These are phyloP conservation scores for Trachelus troglodyta DNA, from an alignment of 2,888 invertebrate species.

Conservation along the genomic window DNA sequence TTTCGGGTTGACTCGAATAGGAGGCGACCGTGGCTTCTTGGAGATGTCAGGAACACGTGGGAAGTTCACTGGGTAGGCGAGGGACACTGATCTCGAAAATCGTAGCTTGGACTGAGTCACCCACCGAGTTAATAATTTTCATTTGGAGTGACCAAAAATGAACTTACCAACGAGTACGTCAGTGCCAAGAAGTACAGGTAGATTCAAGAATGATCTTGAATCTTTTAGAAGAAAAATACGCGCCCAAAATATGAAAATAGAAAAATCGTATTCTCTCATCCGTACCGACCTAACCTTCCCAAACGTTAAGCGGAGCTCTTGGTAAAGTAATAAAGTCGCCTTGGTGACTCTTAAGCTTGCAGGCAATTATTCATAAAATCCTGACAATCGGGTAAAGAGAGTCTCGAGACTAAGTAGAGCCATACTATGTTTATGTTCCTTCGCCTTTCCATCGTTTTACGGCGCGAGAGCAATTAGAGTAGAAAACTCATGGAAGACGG, in stretches of 20 bases:
- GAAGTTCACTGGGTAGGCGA: neutral
- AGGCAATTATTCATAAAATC: neutral
- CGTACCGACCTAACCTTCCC: too few relatives aligned
- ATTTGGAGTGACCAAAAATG: neutral
- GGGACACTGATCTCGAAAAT: neutral
- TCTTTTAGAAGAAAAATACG: neutral
- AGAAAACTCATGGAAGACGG: constrained; percentile 32
- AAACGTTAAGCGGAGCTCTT: too few relatives aligned
- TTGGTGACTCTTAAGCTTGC: neutral
- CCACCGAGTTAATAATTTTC: neutral
- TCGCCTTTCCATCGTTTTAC: constrained; percentile 26
- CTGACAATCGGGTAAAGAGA: neutral
- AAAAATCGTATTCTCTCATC: too few relatives aligned
- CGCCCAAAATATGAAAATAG: neutral
- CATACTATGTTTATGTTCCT: neutral
- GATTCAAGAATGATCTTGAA: neutral
- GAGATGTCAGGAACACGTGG: neutral
- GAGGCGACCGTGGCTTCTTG: neutral
- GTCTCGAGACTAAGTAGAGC: neutral
- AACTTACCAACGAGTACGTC: neutral
- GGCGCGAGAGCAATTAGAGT: constrained; percentile 31
- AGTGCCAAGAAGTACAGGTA: neutral
- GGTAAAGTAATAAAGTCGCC: too few relatives aligned
- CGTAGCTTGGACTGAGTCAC: neutral
- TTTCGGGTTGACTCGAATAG: neutral